These are phyloP conservation scores for Herpailurus yagouaroundi DNA, from an alignment of 2,113 vertebrate species.

Conservation along the genomic window DNA sequence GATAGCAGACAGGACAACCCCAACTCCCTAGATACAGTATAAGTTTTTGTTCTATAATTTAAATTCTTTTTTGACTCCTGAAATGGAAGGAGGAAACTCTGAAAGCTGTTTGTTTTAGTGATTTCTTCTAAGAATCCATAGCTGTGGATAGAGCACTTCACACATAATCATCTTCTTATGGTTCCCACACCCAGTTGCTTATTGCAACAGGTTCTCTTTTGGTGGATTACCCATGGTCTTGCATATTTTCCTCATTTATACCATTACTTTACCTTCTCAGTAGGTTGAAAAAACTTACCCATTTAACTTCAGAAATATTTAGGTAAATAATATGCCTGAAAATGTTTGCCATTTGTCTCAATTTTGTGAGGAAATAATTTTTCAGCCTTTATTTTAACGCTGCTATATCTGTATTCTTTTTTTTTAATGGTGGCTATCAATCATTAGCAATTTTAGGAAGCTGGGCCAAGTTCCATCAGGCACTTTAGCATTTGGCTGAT, in stretches of 20 bases:
- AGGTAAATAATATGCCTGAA: neutral
- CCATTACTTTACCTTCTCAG: neutral
- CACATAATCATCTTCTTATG: neutral
- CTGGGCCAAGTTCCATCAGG: neutral
- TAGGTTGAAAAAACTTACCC: neutral
- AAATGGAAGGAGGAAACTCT: neutral
- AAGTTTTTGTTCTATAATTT: neutral
- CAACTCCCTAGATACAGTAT: neutral
- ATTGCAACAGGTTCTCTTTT: neutral
- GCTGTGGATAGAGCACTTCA: neutral
- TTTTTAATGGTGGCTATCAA: neutral
- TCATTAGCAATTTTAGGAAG: neutral
- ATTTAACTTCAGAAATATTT: neutral
- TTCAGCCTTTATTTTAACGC: neutral
- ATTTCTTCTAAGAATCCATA: neutral
- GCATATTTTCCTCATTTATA: neutral
- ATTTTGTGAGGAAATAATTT: neutral
- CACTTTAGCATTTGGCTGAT: constrained; percentile 29
- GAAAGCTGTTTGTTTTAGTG: neutral
- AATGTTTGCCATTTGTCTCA: constrained; percentile 17
- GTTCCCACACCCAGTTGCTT: neutral
- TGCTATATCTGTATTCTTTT: neutral
- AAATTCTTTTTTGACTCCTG: neutral
- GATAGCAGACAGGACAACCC: neutral
- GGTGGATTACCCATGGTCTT: neutral